phyloP scores from a whole-genome alignment of 2,113 vertebrate species.

The Willisornis vidua region DNA sequence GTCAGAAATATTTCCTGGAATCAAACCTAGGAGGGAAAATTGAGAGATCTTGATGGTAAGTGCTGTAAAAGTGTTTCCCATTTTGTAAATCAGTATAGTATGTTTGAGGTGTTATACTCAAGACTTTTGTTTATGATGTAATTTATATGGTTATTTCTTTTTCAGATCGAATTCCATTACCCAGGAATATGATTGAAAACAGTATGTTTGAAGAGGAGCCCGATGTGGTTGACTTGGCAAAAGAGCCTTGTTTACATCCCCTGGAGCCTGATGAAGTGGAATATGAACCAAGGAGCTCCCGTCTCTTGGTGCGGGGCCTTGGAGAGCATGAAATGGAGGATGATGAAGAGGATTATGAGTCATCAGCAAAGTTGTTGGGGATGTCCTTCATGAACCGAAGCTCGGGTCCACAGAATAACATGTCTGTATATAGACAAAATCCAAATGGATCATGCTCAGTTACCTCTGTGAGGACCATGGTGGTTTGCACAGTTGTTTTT shows the following conservation, averaged over 20 bases:
- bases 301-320: conserved; percentile 92
- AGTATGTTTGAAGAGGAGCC: conserved; percentile 99
- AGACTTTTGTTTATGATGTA: background rate
- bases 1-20: background rate
- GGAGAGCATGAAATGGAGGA: conserved; percentile 94
- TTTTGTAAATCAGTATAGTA: background rate
- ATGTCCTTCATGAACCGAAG: conserved; percentile 99
- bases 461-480: conserved; percentile 81
- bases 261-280: conserved; percentile 91
- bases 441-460: conserved; percentile 75
- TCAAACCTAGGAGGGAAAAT: background rate
- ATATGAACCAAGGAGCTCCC: conserved; percentile 91
- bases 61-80: background rate
- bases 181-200: conserved; percentile 99
- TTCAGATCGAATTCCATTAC: conserved; percentile 86
- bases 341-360: conserved; percentile 95
- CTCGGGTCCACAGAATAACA: conserved; percentile 77
- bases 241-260: conserved; percentile 89
- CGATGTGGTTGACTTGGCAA: conserved; percentile 93
- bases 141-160: background rate
- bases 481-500: conserved; percentile 82
- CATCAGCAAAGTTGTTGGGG: conserved; percentile 92
- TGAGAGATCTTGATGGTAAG: background rate
- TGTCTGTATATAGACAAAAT: conserved; percentile 81
- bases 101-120: background rate